Evolutionary conservation across 2,113 vertebrate species (phyloP).

Genomic region (Macquaria ambigua): DNA sequence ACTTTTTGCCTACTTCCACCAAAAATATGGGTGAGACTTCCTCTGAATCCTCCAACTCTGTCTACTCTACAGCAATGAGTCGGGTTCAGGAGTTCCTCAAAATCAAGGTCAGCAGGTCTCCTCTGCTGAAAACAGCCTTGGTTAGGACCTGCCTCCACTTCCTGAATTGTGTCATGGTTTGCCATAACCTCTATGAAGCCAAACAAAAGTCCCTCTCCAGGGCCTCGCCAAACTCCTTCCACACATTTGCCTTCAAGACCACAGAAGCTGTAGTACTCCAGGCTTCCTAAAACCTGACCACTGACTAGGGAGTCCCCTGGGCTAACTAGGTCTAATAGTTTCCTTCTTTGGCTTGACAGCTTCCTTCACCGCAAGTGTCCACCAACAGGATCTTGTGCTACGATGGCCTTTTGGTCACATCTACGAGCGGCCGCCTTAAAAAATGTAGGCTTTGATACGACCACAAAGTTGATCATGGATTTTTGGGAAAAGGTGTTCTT

Average conservation of each 20-base stretch:
- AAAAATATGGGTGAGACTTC: not conserved
- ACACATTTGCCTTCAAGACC: not conserved
- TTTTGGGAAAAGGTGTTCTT: not conserved
- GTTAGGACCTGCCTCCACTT: not conserved
- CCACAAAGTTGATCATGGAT: not conserved
- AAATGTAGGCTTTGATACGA: not conserved
- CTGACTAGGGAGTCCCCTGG: not conserved
- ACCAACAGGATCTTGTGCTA: not conserved
- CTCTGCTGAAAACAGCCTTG: not conserved
- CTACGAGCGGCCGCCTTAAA: not conserved
- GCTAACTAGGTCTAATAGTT: not conserved
- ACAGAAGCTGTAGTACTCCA: not conserved
- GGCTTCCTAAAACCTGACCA: not conserved
- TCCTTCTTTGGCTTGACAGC: not conserved
- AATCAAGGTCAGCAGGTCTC: conserved; percentile 14
- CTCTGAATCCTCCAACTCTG: not conserved
- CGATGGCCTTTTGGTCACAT: not conserved
- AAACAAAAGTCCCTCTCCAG: not conserved
- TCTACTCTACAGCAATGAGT: not conserved
- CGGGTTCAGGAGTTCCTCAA: not conserved
- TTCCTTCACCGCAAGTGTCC: not conserved
- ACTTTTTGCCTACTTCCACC: not conserved
- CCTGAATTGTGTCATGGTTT: conserved; percentile 5
- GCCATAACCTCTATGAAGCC: not conserved
- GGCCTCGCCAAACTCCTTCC: not conserved